A percentile compares a stretch with the other conserved stretches of the same genome.
Conservation (phyloP, 2,888 invertebrate genomes). For the Pollenia griseotomentosa region DNA sequence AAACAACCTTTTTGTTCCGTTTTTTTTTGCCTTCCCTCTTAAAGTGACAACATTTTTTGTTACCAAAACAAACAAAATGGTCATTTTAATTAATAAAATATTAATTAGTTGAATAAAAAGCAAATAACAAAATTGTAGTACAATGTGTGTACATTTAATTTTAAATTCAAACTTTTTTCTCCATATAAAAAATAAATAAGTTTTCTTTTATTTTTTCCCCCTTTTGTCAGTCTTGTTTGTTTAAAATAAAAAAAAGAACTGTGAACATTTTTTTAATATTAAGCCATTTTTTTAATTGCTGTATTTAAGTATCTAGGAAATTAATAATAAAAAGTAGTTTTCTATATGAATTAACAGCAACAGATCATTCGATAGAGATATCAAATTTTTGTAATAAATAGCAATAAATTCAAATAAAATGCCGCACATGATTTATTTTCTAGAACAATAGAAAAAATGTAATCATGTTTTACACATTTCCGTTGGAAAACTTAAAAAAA, state of each 20-base stretch:
- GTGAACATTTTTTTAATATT: neutral
- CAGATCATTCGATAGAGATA: slow-evolving; percentile 20
- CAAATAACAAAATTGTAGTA: slow-evolving; percentile 23
- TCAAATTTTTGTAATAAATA: slow-evolving; percentile 2
- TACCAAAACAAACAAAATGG: neutral
- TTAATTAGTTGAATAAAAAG: slow-evolving; percentile 7
- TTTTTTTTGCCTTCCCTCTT: neutral
- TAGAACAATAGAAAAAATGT: slow-evolving; percentile 6
- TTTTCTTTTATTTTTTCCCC: neutral
- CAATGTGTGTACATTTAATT: neutral
- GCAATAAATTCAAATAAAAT: slow-evolving; percentile 22
- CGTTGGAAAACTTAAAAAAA: too few relatives aligned
- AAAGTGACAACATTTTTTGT: slow-evolving; percentile 4
- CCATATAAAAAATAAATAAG: neutral
- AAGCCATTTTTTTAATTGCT: slow-evolving; percentile 2
- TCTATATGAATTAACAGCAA: slow-evolving; percentile 25
- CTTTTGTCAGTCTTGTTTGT: neutral
- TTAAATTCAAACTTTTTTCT: neutral
- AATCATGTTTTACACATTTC: slow-evolving; percentile 3
- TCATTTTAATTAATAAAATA: slow-evolving; percentile 33
- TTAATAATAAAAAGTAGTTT: slow-evolving; percentile 21
- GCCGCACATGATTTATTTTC: slow-evolving; percentile 8
- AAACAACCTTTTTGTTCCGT: neutral
- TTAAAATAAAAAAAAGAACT: slow-evolving; percentile 6
- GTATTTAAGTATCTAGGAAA: neutral